phyloP scores from a whole-genome alignment of 2,797 vertebrate genomes.

The Enteromius argenteus region DNA sequence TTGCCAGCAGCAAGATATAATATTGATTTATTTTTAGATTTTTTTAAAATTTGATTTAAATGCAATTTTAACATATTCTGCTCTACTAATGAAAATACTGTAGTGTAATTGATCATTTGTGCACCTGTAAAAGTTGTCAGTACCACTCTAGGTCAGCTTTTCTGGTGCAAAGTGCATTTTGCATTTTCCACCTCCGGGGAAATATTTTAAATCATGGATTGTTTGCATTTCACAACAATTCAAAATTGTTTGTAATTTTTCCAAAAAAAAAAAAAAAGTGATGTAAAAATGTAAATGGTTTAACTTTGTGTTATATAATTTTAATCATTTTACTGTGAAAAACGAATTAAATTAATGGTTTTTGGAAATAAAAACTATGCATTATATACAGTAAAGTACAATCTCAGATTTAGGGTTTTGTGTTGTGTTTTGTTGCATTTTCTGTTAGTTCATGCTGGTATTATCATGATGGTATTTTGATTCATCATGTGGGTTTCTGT shows the following conservation, averaged over 20 bases:
- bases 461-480: not conserved
- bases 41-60: not conserved
- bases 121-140: not conserved
- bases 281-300: not conserved
- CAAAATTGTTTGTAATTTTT: not conserved
- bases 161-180: not conserved
- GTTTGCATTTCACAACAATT: not conserved
- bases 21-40: not conserved
- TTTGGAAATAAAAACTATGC: not conserved
- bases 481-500: not conserved
- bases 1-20: constrained; percentile 46
- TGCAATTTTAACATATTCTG: not conserved
- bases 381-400: too few relatives aligned
- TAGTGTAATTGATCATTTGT: not conserved
- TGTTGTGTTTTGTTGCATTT: not conserved
- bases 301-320: too few relatives aligned
- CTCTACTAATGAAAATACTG: not conserved
- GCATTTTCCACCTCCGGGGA: too few relatives aligned
- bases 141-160: not conserved
- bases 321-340: not conserved
- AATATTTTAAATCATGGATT: not conserved
- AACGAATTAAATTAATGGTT: not conserved
- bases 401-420: too few relatives aligned
- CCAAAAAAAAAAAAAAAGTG: not conserved
- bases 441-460: not conserved